Evolutionary conservation across 2,113 vertebrate species (phyloP), one percentile per base, ranked within the genome.

Genomic region (Sylvia atricapilla): DNA sequence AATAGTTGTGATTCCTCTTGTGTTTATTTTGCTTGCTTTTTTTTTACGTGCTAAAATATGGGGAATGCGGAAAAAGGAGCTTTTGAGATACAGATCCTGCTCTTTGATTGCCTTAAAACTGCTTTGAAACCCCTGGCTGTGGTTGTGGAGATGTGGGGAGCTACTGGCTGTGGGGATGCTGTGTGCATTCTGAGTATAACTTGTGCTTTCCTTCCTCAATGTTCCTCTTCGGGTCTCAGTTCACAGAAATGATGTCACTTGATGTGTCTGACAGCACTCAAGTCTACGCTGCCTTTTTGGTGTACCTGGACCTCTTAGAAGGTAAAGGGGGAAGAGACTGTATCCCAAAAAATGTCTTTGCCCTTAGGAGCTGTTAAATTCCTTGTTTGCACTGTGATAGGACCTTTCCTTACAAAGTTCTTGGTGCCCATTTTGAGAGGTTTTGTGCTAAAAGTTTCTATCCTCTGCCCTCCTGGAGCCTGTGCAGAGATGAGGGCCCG

Each of bases 241-340:
- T 99, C 86, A 98, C 97, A 78, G 97, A 98, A 70, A 98, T 99
- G 98, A 98, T 98, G 98, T 97, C 96, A 27, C 97, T 99, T 49
- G 98, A 98, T 62, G 93, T 98, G 6, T 98, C 91, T 44, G 99
- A 99, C 93, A 97, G 97, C 30, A 93, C 97, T 59, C 98, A 99
- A 80, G 94, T 99, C 10, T 99, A 99, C 25, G 97, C 98, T 64
- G 99, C 99, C 0, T 99, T 99, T 94, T 96, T 99, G 69, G 99
- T 98, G 14, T 99, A 98, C 97, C 98, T 99, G 98, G 99, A 99
- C 89, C 98, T 99, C 30, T 89, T 98, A 50, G 99, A 99, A 96
- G 99, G 99, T 99, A 98, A 98, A 95, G 91, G 21, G 3, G 21
- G 24, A 28, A 43, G 49, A 9, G 17, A 1, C 13, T 28, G 35